phyloP scores from a whole-genome alignment of 2,888 invertebrate species.

The Bugula neritina region DNA sequence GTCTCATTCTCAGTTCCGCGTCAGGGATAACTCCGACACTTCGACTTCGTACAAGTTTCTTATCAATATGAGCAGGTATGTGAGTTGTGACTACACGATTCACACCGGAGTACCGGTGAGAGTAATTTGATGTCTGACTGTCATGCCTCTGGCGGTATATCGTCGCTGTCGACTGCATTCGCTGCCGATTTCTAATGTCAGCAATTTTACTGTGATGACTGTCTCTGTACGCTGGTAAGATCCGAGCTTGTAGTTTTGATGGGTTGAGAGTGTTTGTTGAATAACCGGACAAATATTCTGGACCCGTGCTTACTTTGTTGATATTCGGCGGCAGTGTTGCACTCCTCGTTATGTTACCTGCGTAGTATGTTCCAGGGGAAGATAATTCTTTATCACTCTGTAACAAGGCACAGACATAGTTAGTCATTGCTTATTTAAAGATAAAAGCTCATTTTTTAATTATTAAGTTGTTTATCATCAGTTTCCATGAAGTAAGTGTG shows the following conservation, averaged over 20 bases:
- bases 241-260: not conserved
- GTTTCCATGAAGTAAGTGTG: too few species aligned
- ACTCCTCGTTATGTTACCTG: not conserved
- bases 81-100: not conserved
- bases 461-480: too few species aligned
- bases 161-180: not conserved
- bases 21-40: constrained; percentile 22
- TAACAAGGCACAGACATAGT: too few species aligned
- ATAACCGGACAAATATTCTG: not conserved
- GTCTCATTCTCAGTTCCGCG: constrained; percentile 3
- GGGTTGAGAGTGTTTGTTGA: not conserved
- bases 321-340: not conserved
- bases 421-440: too few species aligned
- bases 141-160: not conserved
- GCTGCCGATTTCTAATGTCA: not conserved
- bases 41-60: not conserved
- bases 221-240: constrained; percentile 7
- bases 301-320: not conserved
- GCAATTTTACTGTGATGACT: not conserved
- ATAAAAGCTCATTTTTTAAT: too few species aligned
- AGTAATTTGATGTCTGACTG: constrained; percentile 15
- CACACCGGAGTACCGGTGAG: not conserved
- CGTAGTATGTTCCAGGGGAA: not conserved
- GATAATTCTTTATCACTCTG: not conserved
- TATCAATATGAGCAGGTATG: constrained; percentile 9